Percentiles rank a stretch among this genome's conserved stretches.
These are phyloP conservation scores for Paramuricea clavata DNA, from an alignment of 92 coral and sea anemone genomes.

Conservation along the genomic window DNA sequence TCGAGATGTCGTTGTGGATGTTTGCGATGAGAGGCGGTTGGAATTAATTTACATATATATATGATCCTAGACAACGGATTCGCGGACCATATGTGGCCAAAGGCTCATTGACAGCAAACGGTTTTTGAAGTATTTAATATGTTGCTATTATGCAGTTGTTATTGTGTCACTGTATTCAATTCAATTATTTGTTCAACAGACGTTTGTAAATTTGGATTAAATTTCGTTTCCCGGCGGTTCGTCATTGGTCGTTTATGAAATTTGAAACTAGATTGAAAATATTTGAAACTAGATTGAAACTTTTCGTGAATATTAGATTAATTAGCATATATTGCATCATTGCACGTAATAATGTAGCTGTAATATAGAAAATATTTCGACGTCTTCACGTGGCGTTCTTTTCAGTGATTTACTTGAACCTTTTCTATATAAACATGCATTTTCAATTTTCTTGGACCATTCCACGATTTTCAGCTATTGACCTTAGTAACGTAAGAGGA, in stretches of 20 bases:
- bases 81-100: not conserved
- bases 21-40: conserved; percentile 31
- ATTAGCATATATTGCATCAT: not conserved
- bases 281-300: not conserved
- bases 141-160: no score
- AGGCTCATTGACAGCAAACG: not conserved
- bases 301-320: not conserved
- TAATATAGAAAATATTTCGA: no score
- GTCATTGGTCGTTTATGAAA: not conserved
- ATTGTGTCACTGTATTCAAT: no score
- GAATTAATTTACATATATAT: conserved; percentile 26
- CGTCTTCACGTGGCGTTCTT: no score
- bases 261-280: not conserved
- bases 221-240: not conserved
- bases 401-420: no score
- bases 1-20: not conserved
- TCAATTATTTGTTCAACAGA: no score
- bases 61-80: not conserved
- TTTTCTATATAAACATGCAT: no score
- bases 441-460: no score
- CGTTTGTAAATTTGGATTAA: not conserved
- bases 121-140: not conserved
- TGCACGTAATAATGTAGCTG: no score
- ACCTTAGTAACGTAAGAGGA: no score
- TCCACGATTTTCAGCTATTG: no score